Evolutionary conservation across 2,797 vertebrate species (phyloP).

Genomic region (Petrocephalus sullivani): DNA sequence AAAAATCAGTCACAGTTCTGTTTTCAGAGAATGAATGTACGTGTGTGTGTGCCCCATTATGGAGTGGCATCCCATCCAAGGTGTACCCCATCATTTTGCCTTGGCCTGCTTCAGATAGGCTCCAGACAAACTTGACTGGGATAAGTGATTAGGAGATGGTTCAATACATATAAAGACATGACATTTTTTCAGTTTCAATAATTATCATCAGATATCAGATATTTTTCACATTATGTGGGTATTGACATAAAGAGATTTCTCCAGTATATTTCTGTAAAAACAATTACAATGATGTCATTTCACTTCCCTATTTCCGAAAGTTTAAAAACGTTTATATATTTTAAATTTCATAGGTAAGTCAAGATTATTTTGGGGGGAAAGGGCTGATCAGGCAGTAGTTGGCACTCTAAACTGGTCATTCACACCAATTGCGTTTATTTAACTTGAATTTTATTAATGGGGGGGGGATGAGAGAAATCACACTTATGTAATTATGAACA

Average conservation of each 20-base stretch:
- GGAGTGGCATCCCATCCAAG: background rate
- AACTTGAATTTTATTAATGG: background rate
- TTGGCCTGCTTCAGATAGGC: background rate
- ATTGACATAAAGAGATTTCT: background rate
- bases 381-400: background rate
- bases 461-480: background rate
- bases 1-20: constrained; percentile 21
- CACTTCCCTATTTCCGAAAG: background rate
- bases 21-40: background rate
- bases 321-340: background rate
- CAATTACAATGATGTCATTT: background rate
- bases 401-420: background rate
- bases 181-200: background rate
- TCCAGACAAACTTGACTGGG: background rate
- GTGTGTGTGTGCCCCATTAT: background rate
- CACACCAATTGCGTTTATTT: background rate
- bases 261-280: background rate
- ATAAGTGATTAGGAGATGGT: background rate
- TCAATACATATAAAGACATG: background rate
- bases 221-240: background rate
- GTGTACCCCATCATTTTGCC: background rate
- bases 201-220: background rate
- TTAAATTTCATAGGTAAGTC: background rate
- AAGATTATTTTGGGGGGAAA: background rate
- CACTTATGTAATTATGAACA: background rate